Conservation (phyloP, 2,113 vertebrate species). For the Taurulus bubalis region DNA sequence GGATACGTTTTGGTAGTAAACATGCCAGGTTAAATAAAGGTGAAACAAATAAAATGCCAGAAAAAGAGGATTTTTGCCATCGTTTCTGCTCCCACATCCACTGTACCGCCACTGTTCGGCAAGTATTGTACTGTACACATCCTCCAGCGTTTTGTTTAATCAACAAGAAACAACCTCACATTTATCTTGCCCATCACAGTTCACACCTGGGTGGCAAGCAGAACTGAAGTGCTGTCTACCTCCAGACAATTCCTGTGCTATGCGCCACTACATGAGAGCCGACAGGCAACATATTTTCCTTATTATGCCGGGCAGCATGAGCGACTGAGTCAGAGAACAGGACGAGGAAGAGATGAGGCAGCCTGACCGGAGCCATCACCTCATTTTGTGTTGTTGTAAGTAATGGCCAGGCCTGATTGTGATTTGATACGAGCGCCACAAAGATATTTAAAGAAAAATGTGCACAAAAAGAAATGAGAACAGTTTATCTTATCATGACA, state of each 20-base stretch:
- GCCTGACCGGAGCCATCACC: slow-evolving; percentile 16
- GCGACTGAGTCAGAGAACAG: slow-evolving; percentile 23
- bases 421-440: slow-evolving; percentile 6
- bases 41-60: slow-evolving; percentile 9
- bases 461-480: background rate
- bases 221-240: slow-evolving; percentile 20
- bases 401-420: slow-evolving; percentile 9
- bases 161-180: slow-evolving; percentile 3
- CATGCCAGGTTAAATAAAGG: background rate
- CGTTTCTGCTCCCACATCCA: slow-evolving; percentile 1
- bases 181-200: background rate
- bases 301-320: slow-evolving; percentile 45
- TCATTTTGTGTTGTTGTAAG: slow-evolving; percentile 28
- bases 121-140: background rate
- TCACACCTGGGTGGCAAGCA: background rate
- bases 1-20: background rate
- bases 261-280: slow-evolving; percentile 35
- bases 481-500: background rate
- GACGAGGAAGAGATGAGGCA: slow-evolving; percentile 12
- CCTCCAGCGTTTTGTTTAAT: background rate
- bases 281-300: slow-evolving; percentile 67
- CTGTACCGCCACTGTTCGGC: background rate
- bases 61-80: background rate
- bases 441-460: slow-evolving; percentile 1
- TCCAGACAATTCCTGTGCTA: slow-evolving; percentile 46